phyloP scores from a whole-genome alignment of 1,140 invertebrate species.

The Drosophila baimaii region DNA sequence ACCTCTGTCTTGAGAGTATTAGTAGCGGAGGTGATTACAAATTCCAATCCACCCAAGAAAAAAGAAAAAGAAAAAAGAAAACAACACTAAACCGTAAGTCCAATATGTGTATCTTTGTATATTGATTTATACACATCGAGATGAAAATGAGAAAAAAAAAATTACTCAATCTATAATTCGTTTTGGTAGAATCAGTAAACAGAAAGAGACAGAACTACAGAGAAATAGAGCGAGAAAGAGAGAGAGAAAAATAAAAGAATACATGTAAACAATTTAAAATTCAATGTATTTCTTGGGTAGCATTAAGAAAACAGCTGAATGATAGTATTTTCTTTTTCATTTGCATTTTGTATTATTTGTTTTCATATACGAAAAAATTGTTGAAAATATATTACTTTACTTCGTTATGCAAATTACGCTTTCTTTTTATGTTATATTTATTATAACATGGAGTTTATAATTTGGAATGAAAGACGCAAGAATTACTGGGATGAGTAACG shows the following conservation, averaged over 20 bases:
- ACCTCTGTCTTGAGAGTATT: background rate
- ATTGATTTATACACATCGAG: slow-evolving; percentile 34
- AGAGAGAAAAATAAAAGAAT: slow-evolving; percentile 32
- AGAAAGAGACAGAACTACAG: slow-evolving; percentile 20
- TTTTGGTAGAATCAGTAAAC: slow-evolving; percentile 32
- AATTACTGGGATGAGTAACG: too few relatives aligned
- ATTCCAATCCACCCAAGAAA: slow-evolving; percentile 1
- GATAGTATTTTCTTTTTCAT: background rate
- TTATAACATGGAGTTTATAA: too few relatives aligned
- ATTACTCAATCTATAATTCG: slow-evolving; percentile 37
- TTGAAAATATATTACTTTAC: background rate
- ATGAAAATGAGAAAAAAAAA: slow-evolving; percentile 23
- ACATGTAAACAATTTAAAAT: slow-evolving; percentile 43
- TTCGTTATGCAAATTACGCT: background rate
- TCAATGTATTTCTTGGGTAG: slow-evolving; percentile 3
- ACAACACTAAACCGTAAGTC: slow-evolving; percentile 7
- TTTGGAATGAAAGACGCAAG: too few relatives aligned
- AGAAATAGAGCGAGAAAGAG: background rate
- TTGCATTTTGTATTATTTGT: background rate
- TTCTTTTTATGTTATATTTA: too few relatives aligned
- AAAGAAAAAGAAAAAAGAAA: background rate
- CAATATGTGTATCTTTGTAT: slow-evolving; percentile 29
- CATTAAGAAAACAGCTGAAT: background rate
- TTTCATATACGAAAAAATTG: background rate
- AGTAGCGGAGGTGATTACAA: background rate